Evolutionary conservation across 1,140 invertebrate species (phyloP), one percentile per base, ranked within the genome.

Genomic region (Hyposmocoma kahamanoa): DNA sequence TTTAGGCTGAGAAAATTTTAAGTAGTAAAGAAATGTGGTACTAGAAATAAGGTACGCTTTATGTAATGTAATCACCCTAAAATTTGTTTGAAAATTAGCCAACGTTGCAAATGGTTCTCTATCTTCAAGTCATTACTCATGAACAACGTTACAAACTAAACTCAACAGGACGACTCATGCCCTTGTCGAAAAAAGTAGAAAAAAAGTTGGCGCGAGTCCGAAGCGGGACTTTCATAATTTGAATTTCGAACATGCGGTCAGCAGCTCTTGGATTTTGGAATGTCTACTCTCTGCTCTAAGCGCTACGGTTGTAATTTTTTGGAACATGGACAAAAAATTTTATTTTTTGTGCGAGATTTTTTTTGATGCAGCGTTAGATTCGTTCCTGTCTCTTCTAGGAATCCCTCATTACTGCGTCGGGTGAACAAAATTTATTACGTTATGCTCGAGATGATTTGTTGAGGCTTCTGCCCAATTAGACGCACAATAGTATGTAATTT

Each of bases 321-420:
- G 32, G 32, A 36, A n/a, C 32, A 36, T 15, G 8, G 32, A 36
- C 32, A 36, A 42, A 32, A 45, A 38, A 44, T 47, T 44, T 46
- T 34, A 17, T 38, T 51, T 45, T 22, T 53, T 22, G 30, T 19
- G 18, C 46, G 20, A 26, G 39, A 47, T 58, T 62, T 58, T 47
- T 47, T 36, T 15, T 17, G 46, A 53, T 51, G 50, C 36, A 53
- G 24, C 42, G 42, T 59, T 54, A n/a, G 32, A 17, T 36, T 36
- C 24, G 24, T 26, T n/a, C n/a, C 50, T 57, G 51, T 56, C 56
- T 53, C 51, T 72, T 73, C 70, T 71, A 71, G 67, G 67, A 73
- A 73, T 53, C 50, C 46, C 70, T 67, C 65, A 73, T 73, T 73
- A 70, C 55, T 34, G 46, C 22, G 55, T 55, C 55, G 53, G 52